phyloP scores from a whole-genome alignment of 2,113 vertebrate species.

The Dromiciops gliroides region DNA sequence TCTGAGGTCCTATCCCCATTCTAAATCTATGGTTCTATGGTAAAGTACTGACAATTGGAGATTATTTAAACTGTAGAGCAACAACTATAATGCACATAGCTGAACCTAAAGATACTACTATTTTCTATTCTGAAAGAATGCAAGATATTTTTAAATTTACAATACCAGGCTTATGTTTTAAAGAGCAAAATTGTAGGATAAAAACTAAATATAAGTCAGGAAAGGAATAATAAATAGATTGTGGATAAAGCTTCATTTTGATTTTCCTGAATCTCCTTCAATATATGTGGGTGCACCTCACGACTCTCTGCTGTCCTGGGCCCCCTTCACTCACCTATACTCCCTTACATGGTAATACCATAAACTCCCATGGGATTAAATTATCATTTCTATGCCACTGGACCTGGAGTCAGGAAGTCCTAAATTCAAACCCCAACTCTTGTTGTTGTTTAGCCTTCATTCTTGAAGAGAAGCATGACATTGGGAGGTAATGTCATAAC shows the following conservation, averaged over 20 bases:
- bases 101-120: constrained; percentile 72
- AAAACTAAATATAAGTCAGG: not conserved
- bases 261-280: not conserved
- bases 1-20: not conserved
- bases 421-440: not conserved
- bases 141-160: constrained; percentile 32
- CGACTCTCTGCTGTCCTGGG: not conserved
- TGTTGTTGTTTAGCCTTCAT: too few species aligned
- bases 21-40: not conserved
- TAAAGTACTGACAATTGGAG: constrained; percentile 72
- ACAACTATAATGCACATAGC: constrained; percentile 67
- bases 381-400: not conserved
- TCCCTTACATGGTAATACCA: not conserved
- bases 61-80: constrained; percentile 69
- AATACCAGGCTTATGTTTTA: not conserved
- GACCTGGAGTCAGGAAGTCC: not conserved
- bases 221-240: not conserved
- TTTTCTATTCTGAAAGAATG: constrained; percentile 74
- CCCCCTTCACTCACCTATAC: not conserved
- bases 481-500: too few species aligned
- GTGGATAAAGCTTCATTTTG: not conserved
- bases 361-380: not conserved
- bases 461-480: too few species aligned
- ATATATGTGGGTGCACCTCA: not conserved
- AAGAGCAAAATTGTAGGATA: constrained; percentile 22